Base-by-base conservation (phyloP, 2,797 vertebrate species). In the Clarias platycephalus region DNA sequence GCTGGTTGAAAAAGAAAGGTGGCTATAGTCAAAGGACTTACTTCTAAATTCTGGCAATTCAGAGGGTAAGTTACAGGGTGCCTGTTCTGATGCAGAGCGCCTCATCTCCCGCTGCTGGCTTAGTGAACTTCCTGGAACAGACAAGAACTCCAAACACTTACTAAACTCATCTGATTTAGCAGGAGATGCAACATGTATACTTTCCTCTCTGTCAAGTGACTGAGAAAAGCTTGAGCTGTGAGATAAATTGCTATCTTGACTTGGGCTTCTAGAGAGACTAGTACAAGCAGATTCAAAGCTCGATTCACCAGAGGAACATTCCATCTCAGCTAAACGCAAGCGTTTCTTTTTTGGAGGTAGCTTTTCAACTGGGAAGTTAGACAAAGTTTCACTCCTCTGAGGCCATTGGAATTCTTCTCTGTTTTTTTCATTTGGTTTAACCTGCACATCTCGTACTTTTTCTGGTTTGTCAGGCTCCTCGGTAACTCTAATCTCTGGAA, bases 241-340 rank as follows among this genome's bases (percentile, higher is more conserved):
- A 18, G 98, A 99, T 91, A 99, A 92, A 93, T 99, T 99, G 91
- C 98, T 99, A 89, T 99, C 98, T 90, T 99, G 98, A 90, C 98
- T 99, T 28, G 97, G 98, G 89, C 98, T 99, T 84, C 98, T 97
- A 24, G 98, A 99, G 78, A 99, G 96, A 85, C 97, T 97, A 5
- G 97, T 99, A 91, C 97, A 98, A n/a, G 98, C 96, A 3, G 98
- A 99, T 89, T 99, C 98, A 31, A 99, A 99, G 87, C 98, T 99
- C 26, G 98, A 99, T 85, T 99, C 98, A 10, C 98, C 98, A 10
- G 98, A 99, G 40, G 98, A 99, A 91, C 98, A 97, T 87, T 99
- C 98, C 88, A 99, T 96, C 72, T 99, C 98, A 40, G 97, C 97
- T 67, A 99, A 94, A 26, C 98, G 95, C 85, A 99, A 92, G 79